phyloP scores from a whole-genome alignment of 2,113 vertebrate genomes.

The Axis porcinus region DNA sequence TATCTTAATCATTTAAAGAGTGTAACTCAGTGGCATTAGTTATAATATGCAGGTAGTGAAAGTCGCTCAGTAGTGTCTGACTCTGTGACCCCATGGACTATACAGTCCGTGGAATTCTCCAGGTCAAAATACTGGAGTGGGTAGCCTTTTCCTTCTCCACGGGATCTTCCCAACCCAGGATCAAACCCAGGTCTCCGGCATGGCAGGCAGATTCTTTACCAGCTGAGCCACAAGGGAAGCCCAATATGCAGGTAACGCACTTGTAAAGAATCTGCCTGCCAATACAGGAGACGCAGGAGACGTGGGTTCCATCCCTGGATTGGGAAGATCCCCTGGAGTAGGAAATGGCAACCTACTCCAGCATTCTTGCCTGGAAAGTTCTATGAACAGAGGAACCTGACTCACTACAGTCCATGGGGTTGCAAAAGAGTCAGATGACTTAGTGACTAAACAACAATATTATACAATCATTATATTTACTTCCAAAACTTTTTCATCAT shows the following conservation, averaged over 20 bases:
- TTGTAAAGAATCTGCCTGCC: not conserved
- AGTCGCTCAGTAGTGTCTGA: not conserved
- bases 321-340: not conserved
- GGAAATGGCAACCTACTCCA: not conserved
- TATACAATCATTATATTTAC: not conserved
- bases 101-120: not conserved
- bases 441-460: not conserved
- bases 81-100: not conserved
- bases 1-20: not conserved
- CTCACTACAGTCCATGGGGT: not conserved
- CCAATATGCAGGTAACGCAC: not conserved
- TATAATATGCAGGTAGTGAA: not conserved
- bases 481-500: not conserved
- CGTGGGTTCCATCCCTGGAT: not conserved
- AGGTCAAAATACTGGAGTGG: not conserved
- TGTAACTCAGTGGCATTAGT: not conserved
- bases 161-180: not conserved
- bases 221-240: not conserved
- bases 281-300: not conserved
- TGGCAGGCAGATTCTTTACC: not conserved
- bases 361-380: not conserved
- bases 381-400: not conserved
- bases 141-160: not conserved
- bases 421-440: rapidly evolving
- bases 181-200: rapidly evolving